These are phyloP conservation scores for Lasioglossum baleicum DNA, from an alignment of 1,140 invertebrate species.

Conservation along the genomic window DNA sequence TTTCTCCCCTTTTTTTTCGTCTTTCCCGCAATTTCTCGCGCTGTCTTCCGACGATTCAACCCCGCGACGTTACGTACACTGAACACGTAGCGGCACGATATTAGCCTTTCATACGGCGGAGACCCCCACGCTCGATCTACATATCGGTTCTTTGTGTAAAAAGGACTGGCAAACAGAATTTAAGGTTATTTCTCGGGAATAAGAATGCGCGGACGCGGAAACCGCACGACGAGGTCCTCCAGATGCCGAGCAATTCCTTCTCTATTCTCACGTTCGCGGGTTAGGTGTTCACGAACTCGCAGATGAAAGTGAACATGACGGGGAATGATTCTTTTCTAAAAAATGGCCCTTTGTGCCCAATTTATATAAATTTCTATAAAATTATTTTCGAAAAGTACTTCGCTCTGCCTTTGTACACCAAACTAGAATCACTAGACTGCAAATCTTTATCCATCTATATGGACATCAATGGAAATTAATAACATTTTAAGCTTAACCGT, in stretches of 20 bases:
- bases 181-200: conserved; percentile 76
- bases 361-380: too few relatives aligned
- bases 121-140: conserved; percentile 66
- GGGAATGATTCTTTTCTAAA: not conserved
- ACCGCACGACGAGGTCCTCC: conserved; percentile 56
- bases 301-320: not conserved
- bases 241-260: conserved; percentile 45
- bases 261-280: not conserved
- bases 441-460: too few relatives aligned
- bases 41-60: conserved; percentile 14
- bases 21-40: conserved; percentile 25
- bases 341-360: not conserved
- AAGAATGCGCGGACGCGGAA: conserved; percentile 70
- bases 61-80: conserved; percentile 57
- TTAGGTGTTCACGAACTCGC: not conserved
- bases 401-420: too few relatives aligned
- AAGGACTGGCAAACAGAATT: conserved; percentile 78
- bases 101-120: conserved; percentile 75
- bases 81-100: conserved; percentile 72
- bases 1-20: conserved; percentile 33
- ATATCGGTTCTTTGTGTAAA: conserved; percentile 77
- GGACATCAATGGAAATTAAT: too few relatives aligned
- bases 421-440: too few relatives aligned
- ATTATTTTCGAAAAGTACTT: too few relatives aligned
- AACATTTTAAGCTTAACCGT: too few relatives aligned